Evolutionary conservation across 2,797 vertebrate species (phyloP).

Genomic region (Cossypha polioptera): DNA sequence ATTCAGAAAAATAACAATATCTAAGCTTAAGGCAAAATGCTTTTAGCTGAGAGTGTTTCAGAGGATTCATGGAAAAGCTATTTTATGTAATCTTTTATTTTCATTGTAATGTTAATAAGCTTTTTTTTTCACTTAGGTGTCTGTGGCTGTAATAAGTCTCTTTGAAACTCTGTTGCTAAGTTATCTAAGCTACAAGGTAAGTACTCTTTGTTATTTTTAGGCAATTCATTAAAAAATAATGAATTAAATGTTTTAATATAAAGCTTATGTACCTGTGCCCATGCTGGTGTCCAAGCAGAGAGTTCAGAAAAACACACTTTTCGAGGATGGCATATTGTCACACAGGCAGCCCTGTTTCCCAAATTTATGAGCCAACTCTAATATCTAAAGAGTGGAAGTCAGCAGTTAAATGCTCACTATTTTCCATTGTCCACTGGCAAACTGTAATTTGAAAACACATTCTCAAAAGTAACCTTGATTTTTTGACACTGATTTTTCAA

Average conservation of each 20-base stretch:
- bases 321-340: background rate
- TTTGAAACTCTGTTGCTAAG: slow-evolving; percentile 83
- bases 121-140: slow-evolving; percentile 73
- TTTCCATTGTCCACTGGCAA: background rate
- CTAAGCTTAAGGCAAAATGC: background rate
- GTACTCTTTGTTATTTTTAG: background rate
- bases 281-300: background rate
- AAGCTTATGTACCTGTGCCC: background rate
- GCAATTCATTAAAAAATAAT: background rate
- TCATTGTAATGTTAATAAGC: background rate
- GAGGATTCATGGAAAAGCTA: background rate
- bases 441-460: background rate
- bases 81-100: background rate
- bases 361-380: background rate
- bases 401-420: background rate
- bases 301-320: background rate
- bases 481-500: background rate
- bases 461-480: background rate
- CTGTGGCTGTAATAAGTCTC: slow-evolving; percentile 84
- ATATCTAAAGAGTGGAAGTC: background rate
- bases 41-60: background rate
- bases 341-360: background rate
- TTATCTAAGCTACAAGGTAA: slow-evolving; percentile 88
- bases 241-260: background rate
- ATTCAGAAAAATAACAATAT: background rate